Conservation (phyloP, 2,888 invertebrate genomes). For the Hydriomena furcata region DNA sequence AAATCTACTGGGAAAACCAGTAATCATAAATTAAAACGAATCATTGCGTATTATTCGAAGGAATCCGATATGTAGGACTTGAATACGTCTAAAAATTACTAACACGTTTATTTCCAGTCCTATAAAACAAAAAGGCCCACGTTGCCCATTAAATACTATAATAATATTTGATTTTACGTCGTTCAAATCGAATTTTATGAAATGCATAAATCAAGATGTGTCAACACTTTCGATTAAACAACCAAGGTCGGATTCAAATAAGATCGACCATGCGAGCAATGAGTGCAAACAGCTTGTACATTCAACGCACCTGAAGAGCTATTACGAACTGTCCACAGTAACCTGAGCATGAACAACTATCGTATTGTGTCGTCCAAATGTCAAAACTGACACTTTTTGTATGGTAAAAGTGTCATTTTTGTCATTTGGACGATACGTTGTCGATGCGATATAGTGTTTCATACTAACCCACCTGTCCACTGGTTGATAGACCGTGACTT, state of each 20-base stretch:
- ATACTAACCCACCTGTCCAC: too few relatives aligned
- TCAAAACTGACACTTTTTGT: too few relatives aligned
- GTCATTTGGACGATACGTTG: too few relatives aligned
- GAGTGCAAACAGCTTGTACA: neutral
- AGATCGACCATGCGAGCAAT: conserved; percentile 37
- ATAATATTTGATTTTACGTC: conserved; percentile 71
- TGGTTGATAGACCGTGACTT: too few relatives aligned
- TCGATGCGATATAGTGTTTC: too few relatives aligned
- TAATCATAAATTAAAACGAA: neutral
- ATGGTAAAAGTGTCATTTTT: too few relatives aligned
- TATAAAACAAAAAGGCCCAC: conserved; percentile 65
- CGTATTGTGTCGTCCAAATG: too few relatives aligned
- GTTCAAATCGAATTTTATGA: conserved; percentile 64
- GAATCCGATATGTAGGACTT: conserved; percentile 31
- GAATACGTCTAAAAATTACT: conserved; percentile 35
- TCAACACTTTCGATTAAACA: conserved; percentile 79
- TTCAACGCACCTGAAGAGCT: too few relatives aligned
- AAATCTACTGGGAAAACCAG: neutral
- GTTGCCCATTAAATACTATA: conserved; percentile 61
- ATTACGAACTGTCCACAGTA: too few relatives aligned
- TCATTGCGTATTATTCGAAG: conserved; percentile 3
- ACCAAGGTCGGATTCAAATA: conserved; percentile 63
- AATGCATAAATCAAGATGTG: conserved; percentile 73
- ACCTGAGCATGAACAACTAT: too few relatives aligned
- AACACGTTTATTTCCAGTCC: conserved; percentile 54